Evolutionary conservation across 1,140 invertebrate species (phyloP).

Genomic region (Antheraea pernyi): DNA sequence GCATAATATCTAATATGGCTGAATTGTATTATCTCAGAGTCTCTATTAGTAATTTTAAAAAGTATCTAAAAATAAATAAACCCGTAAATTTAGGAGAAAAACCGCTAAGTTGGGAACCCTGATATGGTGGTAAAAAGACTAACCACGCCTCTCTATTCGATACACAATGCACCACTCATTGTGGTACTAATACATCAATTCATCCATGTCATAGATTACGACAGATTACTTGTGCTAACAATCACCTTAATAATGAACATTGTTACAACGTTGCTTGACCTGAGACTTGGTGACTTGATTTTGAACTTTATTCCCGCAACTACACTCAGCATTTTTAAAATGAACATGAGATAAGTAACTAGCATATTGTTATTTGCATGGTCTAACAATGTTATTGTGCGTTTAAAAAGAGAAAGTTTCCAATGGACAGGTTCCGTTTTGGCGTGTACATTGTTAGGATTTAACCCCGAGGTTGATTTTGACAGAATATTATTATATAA

Average conservation of each 20-base stretch:
- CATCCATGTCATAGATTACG: neutral
- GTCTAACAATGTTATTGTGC: neutral
- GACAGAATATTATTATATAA: neutral
- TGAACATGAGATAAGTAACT: neutral
- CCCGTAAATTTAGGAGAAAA: too few relatives aligned
- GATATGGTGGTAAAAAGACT: too few relatives aligned
- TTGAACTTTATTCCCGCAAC: neutral
- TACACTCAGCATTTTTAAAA: neutral
- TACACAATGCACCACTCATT: neutral
- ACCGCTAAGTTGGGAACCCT: too few relatives aligned
- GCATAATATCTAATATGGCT: too few relatives aligned
- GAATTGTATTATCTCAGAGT: too few relatives aligned
- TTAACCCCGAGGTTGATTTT: neutral
- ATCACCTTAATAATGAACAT: neutral
- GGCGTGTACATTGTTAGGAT: neutral
- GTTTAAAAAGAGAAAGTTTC: neutral
- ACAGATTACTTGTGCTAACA: neutral
- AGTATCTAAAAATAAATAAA: too few relatives aligned
- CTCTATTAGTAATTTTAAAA: too few relatives aligned
- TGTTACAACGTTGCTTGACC: neutral
- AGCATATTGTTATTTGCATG: neutral
- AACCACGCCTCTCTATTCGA: neutral
- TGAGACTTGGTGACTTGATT: neutral
- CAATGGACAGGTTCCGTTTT: neutral
- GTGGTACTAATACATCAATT: neutral